phyloP scores from a whole-genome alignment of 2,888 invertebrate genomes.

The Camptogramma bilineatum region DNA sequence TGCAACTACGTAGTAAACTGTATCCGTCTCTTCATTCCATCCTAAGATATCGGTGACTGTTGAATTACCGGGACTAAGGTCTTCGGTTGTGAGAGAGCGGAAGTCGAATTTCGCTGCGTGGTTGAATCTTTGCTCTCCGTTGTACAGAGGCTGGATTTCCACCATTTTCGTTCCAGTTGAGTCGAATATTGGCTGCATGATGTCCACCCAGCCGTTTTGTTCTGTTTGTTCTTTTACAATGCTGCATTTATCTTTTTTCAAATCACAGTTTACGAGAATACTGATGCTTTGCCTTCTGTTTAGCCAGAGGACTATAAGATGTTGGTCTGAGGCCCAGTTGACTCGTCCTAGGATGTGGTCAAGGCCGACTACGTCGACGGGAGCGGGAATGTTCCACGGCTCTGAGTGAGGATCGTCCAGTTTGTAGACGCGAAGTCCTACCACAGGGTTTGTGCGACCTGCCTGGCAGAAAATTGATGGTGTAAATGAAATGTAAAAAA shows the following conservation, averaged over 20 bases:
- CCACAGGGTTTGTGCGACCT: conserved; percentile 90
- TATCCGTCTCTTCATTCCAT: conserved; percentile 85
- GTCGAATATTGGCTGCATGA: conserved; percentile 83
- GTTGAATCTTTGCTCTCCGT: conserved; percentile 75
- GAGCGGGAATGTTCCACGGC: conserved; percentile 79
- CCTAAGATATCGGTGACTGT: conserved; percentile 86
- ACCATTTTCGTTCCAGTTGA: conserved; percentile 75
- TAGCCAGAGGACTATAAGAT: conserved; percentile 91
- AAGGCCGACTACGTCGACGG: conserved; percentile 80
- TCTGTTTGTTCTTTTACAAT: conserved; percentile 79
- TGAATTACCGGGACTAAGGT: conserved; percentile 85
- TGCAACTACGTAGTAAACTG: conserved; percentile 89
- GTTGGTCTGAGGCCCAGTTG: conserved; percentile 89
- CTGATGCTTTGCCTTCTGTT: conserved; percentile 93
- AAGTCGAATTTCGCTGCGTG: conserved; percentile 72
- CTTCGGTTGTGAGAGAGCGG: conserved; percentile 59
- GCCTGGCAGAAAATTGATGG: conserved; percentile 75
- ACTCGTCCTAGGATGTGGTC: conserved; percentile 90
- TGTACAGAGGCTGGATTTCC: conserved; percentile 66
- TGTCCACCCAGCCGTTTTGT: conserved; percentile 89
- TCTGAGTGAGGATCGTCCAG: conserved; percentile 58
- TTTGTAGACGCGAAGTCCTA: conserved; percentile 88
- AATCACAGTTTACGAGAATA: conserved; percentile 85
- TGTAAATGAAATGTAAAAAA: conserved; percentile 27
- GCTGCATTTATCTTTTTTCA: conserved; percentile 70